Evolutionary conservation across 2,888 invertebrate species (phyloP).

Genomic region (Metalampra italica): DNA sequence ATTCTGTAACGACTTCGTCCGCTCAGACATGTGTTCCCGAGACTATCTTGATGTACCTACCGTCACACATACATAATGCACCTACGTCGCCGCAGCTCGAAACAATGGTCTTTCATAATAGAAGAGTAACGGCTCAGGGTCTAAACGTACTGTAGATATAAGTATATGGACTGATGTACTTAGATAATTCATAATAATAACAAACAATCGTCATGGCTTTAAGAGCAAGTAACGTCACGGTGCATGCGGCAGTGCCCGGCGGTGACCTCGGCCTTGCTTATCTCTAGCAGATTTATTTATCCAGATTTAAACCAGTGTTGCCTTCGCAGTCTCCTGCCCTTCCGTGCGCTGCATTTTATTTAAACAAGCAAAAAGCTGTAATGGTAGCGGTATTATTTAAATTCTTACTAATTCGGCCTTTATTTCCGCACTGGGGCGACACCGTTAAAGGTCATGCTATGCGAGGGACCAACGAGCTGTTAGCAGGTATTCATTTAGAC

Average conservation of each 20-base stretch:
- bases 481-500: neutral
- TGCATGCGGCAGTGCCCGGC: constrained; percentile 20
- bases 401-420: constrained; percentile 19
- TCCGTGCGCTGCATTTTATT: neutral
- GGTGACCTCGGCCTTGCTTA: constrained; percentile 56
- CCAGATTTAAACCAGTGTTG: constrained; percentile 29
- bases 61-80: too few relatives aligned
- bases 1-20: too few relatives aligned
- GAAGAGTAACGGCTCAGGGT: too few relatives aligned
- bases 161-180: neutral
- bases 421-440: constrained; percentile 27
- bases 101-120: too few relatives aligned
- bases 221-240: constrained; percentile 19
- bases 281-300: constrained; percentile 46
- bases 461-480: neutral
- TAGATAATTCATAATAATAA: neutral
- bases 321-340: constrained; percentile 9
- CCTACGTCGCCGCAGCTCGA: too few relatives aligned
- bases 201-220: neutral
- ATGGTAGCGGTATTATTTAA: neutral
- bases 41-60: too few relatives aligned
- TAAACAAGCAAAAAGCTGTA: neutral
- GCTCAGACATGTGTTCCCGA: too few relatives aligned
- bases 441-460: constrained; percentile 11
- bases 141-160: neutral